These are phyloP conservation scores for Folsomia candida DNA, from an alignment of 2,888 invertebrate genomes.

Conservation along the genomic window DNA sequence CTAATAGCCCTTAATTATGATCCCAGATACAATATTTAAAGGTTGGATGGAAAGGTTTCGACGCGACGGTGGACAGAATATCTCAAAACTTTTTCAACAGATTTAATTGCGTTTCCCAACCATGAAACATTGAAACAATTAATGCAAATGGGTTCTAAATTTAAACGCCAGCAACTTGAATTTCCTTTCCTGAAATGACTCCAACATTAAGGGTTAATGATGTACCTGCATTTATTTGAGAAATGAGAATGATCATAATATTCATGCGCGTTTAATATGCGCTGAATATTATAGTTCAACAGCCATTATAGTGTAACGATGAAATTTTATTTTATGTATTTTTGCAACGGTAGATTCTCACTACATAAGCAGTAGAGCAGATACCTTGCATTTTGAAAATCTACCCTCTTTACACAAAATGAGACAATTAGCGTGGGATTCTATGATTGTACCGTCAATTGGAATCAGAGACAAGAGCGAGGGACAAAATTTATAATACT, in stretches of 20 bases:
- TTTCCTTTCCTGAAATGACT: background rate
- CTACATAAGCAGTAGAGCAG: no score
- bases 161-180: constrained; percentile 26
- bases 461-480: background rate
- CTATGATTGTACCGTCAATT: background rate
- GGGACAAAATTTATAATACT: background rate
- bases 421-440: background rate
- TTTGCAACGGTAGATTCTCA: no score
- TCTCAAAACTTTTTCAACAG: background rate
- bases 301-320: no score
- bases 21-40: constrained; percentile 13
- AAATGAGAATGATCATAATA: background rate
- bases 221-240: background rate
- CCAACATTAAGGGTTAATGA: background rate
- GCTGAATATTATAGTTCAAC: background rate
- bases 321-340: no score
- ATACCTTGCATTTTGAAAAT: background rate
- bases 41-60: background rate
- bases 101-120: background rate
- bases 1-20: constrained; percentile 51
- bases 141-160: constrained; percentile 49
- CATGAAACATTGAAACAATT: constrained; percentile 31
- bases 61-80: background rate
- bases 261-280: background rate
- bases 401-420: background rate